Evolutionary conservation across 2,888 invertebrate genomes (phyloP).

Genomic region (Sarcophaga caerulescens): DNA sequence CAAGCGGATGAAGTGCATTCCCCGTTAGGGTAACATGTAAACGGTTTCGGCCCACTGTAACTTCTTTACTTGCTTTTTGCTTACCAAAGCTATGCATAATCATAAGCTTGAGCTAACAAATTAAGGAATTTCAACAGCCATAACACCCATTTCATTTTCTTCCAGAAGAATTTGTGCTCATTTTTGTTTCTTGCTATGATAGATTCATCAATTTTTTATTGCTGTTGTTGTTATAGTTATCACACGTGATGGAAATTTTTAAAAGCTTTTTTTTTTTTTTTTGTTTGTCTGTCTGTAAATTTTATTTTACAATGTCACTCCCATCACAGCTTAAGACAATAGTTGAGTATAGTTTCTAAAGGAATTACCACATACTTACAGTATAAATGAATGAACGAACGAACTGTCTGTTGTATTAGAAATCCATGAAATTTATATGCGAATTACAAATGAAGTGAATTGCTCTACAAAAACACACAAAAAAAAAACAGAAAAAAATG

Average conservation of each 20-base stretch:
- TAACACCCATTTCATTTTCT: conserved; percentile 29
- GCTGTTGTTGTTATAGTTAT: conserved; percentile 60
- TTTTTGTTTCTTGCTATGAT: not conserved
- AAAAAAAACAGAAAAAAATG: not conserved
- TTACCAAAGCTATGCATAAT: not conserved
- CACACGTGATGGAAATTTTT: conserved; percentile 48
- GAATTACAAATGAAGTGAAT: conserved; percentile 66
- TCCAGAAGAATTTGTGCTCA: conserved; percentile 7
- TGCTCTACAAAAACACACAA: conserved; percentile 49
- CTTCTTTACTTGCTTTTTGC: too few species aligned
- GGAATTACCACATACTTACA: conserved; percentile 40
- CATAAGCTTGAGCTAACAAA: not conserved
- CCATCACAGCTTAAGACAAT: conserved; percentile 49
- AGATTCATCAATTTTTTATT: conserved; percentile 49
- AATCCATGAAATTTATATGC: conserved; percentile 58
- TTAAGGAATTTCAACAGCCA: conserved; percentile 9
- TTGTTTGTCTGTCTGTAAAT: not conserved
- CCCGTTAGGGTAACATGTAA: too few species aligned
- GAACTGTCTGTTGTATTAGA: conserved; percentile 41
- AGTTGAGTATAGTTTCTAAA: conserved; percentile 14
- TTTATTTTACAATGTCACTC: conserved; percentile 61
- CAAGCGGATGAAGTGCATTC: too few species aligned
- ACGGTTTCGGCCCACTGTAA: too few species aligned
- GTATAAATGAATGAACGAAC: not conserved
- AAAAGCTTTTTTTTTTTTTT: not conserved